Base-by-base conservation (phyloP, 2,888 invertebrate species). In the Catocala fraxini region DNA sequence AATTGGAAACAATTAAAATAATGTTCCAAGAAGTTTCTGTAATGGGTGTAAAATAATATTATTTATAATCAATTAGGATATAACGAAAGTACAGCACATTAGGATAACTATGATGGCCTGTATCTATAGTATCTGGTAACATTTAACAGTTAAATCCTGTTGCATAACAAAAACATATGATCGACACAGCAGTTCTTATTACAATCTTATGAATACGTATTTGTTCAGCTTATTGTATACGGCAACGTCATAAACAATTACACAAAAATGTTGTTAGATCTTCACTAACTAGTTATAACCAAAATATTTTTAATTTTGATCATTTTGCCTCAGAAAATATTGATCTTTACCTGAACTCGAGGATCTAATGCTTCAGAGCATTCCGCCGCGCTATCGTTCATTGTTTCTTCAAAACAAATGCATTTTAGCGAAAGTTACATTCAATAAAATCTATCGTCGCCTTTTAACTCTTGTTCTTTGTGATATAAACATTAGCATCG, bases 331-430 rank as follows among this genome's bases (percentile, higher is more conserved):
- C 82, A 71, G 85, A 85, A 83, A 87, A 79, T 88, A 90, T 89
- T 79, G 89, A 89, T 92, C 77, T 87, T 89, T 93, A 96, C 96
- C 95, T 97, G 97, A 83, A 97, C 97, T 89, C 97, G 94, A 60
- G 97, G 97, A 95, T 97, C 97, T 85, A 97, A 96, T 73, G 96
- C 96, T 94, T 97, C 97, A 82, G 95, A 94, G 88, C 93, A 94
- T 89, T 95, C 95, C 59, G 93, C 91, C 65, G 93, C 92, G 92
- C 92, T 94, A 89, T 95, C 95, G 88, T 95, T 95, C 95, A 95
- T 96, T 89, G 85, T 93, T 86, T 82, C 82, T 79, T 90, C 81
- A 89, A 78, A 82, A 75, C 63, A 75, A 76, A 84, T 65, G 65
- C 90, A 92, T 93, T 83, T 85, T 90, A 85, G 64, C 61, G 51